Conservation (phyloP, 2,888 invertebrate species). For the Falcaria lacertinaria region DNA sequence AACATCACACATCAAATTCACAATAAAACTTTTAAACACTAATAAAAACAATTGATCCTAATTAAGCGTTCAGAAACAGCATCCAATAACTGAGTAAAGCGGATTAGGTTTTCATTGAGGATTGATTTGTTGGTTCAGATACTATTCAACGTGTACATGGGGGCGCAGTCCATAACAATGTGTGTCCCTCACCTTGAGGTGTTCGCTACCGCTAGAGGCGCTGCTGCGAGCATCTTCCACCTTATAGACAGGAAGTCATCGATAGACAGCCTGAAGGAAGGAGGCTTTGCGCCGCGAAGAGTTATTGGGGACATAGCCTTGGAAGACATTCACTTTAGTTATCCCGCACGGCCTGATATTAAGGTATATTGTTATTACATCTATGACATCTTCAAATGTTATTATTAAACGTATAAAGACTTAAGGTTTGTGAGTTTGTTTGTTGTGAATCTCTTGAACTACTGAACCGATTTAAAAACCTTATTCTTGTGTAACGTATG, state of each 20-base stretch:
- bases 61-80: no score
- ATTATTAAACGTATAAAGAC: no score
- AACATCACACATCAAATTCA: no score
- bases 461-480: no score
- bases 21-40: no score
- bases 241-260: constrained; percentile 85
- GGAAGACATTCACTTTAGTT: constrained; percentile 85
- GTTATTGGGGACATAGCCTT: constrained; percentile 85
- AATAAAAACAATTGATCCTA: no score
- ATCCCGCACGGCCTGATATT: constrained; percentile 89
- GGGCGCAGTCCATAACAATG: constrained; percentile 87
- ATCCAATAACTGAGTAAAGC: no score
- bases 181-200: constrained; percentile 87
- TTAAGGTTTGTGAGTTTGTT: no score
- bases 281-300: constrained; percentile 80
- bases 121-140: constrained; percentile 62
- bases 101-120: not conserved
- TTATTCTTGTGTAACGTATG: no score
- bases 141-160: constrained; percentile 86
- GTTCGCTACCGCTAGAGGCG: constrained; percentile 85
- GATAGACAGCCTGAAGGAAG: constrained; percentile 83
- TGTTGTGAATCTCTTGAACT: no score
- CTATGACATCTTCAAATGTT: no score
- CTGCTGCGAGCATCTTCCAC: constrained; percentile 85
- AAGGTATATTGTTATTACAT: constrained; percentile 63